Conservation (phyloP, 2,797 vertebrate species). For the Coregonus sp. region DNA sequence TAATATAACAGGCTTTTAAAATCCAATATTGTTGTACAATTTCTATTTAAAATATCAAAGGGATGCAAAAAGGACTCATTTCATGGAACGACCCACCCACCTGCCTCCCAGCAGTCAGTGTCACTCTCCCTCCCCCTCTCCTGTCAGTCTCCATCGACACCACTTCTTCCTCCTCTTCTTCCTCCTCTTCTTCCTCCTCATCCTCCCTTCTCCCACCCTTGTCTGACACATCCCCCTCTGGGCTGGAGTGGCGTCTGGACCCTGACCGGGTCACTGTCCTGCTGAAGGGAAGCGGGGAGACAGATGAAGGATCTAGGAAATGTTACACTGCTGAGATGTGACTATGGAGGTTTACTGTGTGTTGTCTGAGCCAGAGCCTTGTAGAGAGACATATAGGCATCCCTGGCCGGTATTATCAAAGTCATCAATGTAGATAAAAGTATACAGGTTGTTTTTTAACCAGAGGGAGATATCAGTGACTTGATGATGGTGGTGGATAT, state of each 20-base stretch:
- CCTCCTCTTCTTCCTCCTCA: slow-evolving; percentile 28
- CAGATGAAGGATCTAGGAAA: not conserved
- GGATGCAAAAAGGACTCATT: no score
- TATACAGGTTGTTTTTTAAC: no score
- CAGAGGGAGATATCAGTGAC: no score
- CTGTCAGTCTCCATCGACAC: slow-evolving; percentile 32
- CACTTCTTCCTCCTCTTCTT: slow-evolving; percentile 25
- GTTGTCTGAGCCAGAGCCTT: no score
- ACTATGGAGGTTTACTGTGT: not conserved
- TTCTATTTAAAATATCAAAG: no score
- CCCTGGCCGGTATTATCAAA: no score
- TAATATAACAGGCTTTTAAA: no score
- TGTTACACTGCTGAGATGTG: not conserved
- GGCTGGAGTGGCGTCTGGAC: slow-evolving; percentile 37
- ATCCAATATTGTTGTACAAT: no score
- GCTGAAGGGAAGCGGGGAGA: slow-evolving; percentile 43
- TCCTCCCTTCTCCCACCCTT: slow-evolving; percentile 37
- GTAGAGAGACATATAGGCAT: no score
- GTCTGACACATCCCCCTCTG: slow-evolving; percentile 35
- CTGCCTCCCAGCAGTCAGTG: slow-evolving; percentile 72
- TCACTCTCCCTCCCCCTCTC: slow-evolving; percentile 39
- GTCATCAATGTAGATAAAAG: no score
- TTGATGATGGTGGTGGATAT: no score
- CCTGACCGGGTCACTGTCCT: slow-evolving; percentile 50
- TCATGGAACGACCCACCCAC: no score